Percentiles rank a stretch among this genome's conserved stretches.
Evolutionary conservation across 1,140 invertebrate genomes (phyloP).

Genomic region (Chrysomallon squamiferum): DNA sequence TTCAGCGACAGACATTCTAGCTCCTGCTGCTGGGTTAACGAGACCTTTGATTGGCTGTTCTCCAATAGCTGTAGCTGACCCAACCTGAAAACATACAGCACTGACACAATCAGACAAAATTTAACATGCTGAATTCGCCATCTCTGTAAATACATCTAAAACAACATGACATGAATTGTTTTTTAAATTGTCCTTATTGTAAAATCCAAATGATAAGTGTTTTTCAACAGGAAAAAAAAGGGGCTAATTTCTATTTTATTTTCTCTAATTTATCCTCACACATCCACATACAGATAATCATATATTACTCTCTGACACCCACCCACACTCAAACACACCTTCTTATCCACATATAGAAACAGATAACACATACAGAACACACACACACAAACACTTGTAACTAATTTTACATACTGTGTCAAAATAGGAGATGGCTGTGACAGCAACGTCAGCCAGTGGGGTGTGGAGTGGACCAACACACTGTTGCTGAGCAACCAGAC

Average conservation of each 20-base stretch:
- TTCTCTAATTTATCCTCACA: no score
- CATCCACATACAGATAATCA: no score
- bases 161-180: no score
- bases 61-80: conserved; percentile 92
- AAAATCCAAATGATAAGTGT: no score
- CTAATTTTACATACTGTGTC: conserved; percentile 35
- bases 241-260: no score
- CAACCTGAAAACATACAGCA: conserved; percentile 72
- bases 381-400: no score
- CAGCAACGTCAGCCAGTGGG: conserved; percentile 91
- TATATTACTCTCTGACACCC: no score
- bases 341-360: no score
- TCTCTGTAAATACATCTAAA: neutral
- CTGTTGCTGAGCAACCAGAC: conserved; percentile 94
- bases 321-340: no score
- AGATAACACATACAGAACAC: no score
- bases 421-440: conserved; percentile 82
- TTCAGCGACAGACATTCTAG: conserved; percentile 92
- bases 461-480: conserved; percentile 96
- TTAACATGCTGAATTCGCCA: neutral
- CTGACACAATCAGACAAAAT: neutral
- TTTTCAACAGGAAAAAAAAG: no score
- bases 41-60: conserved; percentile 96
- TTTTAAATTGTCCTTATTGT: no score
- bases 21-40: conserved; percentile 80